phyloP scores from a whole-genome alignment of 1,140 invertebrate species.

The Forficula auricularia region DNA sequence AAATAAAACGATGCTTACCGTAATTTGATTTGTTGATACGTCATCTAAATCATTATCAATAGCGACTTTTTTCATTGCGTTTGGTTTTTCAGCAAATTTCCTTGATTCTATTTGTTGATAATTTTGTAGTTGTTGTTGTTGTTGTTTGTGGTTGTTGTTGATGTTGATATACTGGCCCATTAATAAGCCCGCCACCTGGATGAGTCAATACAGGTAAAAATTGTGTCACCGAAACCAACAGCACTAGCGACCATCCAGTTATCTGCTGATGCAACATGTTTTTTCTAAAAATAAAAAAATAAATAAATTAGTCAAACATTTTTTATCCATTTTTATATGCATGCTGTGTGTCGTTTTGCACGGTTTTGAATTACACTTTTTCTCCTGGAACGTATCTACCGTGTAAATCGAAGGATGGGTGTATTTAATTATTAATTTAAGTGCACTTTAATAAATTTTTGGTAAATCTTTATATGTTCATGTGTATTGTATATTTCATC shows the following conservation, averaged over 20 bases:
- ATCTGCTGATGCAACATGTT: constrained; percentile 24
- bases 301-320: constrained; percentile 1
- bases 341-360: background rate
- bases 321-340: background rate
- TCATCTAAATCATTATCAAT: constrained; percentile 52
- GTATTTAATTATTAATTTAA: no score
- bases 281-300: constrained; percentile 15
- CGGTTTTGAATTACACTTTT: no score
- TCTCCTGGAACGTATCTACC: no score
- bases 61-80: constrained; percentile 68
- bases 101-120: constrained; percentile 35
- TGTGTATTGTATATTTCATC: no score
- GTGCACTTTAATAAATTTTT: no score
- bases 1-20: constrained; percentile 29
- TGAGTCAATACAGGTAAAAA: constrained; percentile 15
- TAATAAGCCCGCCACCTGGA: constrained; percentile 29
- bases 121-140: constrained; percentile 30
- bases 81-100: constrained; percentile 73
- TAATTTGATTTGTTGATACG: constrained; percentile 59
- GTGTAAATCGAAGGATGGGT: no score
- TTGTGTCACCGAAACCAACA: constrained; percentile 23
- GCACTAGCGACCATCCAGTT: constrained; percentile 29
- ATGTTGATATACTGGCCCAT: constrained; percentile 31
- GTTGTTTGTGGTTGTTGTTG: constrained; percentile 24
- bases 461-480: no score